Conservation (phyloP, 2,797 vertebrate genomes). For the Onychomys arenicola region DNA sequence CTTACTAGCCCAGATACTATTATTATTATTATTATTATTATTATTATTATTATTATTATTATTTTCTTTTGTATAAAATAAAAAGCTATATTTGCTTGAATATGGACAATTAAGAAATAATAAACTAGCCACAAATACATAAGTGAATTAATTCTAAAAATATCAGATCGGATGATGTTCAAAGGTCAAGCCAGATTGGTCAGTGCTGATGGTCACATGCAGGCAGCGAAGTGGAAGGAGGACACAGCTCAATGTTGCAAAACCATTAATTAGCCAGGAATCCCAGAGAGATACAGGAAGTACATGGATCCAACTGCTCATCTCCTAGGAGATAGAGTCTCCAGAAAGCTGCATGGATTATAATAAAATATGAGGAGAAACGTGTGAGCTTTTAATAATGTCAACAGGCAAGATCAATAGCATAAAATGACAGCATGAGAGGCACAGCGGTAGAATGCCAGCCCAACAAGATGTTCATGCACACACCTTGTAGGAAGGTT, state of each 20-base stretch:
- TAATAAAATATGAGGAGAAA: slow-evolving; percentile 54
- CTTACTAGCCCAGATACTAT: background rate
- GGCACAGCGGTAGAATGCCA: background rate
- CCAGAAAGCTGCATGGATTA: slow-evolving; percentile 18
- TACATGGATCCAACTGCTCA: background rate
- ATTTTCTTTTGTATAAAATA: background rate
- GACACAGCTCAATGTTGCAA: background rate
- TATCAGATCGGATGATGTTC: slow-evolving; percentile 15
- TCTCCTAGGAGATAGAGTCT: slow-evolving; percentile 63
- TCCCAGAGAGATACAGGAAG: background rate
- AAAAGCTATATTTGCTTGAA: slow-evolving; percentile 15
- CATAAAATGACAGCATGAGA: background rate
- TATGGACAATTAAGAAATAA: slow-evolving; percentile 21
- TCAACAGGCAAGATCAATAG: slow-evolving; percentile 1
- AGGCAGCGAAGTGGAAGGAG: background rate
- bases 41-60: background rate
- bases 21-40: background rate
- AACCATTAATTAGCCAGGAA: slow-evolving; percentile 57
- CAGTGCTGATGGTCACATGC: background rate
- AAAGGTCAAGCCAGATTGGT: slow-evolving; percentile 22
- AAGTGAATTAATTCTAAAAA: slow-evolving; percentile 56
- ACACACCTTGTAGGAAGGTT: background rate
- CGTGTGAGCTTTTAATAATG: slow-evolving; percentile 61
- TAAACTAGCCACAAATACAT: background rate
- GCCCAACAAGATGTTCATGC: background rate